Base-by-base conservation (phyloP, 37 sponge, comb jelly and placozoan species). In the Haliclona indistincta region DNA sequence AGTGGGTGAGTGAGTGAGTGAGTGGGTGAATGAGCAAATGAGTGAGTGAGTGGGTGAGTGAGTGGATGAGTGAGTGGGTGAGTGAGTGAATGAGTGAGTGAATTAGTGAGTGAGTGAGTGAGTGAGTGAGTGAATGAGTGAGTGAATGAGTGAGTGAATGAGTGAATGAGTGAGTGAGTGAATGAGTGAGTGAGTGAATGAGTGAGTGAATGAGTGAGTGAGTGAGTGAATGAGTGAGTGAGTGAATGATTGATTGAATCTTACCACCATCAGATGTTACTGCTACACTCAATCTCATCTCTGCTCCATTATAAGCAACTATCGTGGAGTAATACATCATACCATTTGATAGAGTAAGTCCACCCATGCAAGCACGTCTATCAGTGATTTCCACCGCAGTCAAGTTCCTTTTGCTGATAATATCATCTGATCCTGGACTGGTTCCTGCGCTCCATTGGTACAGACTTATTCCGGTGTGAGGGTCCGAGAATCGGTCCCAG, bases 251-350 rank as follows among this genome's bases (percentile, higher is more conserved):
- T 19, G 56, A 25, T 4, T 29, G 7, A 36, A 4, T 65, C 82
- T 73, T 20, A 89, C 90, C 87, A 86, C 87, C 90, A 75, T 81
- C 63, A 13, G 90, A 82, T 67, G 74, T 29, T 25, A 72, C 73
- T n/a, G 68, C 56, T 29, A 30, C 60, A 67, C 23, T 67, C 73
- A 70, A 53, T 40, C 38, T 53, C n/a, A 42, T 64, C 30, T 72
- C 56, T 1, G 78, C 89, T 20, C 75, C 81, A 71, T 94, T 94
- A 77, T 20, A 28, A 10, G 63, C 84, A n/a, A 39, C 33, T 0
- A 94, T 34, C n/a, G 85, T 83, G 30, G 91, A 90, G 47, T 90
- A 90, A 76, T 94, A 94, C 19, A 76, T 77, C 38, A 68, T 45
- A n/a, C 79, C 80, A 38, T 61, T 67, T 0, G 2, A 36, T 19